Base-by-base conservation (phyloP, 2,888 invertebrate species). In the Drosophila mimica region DNA sequence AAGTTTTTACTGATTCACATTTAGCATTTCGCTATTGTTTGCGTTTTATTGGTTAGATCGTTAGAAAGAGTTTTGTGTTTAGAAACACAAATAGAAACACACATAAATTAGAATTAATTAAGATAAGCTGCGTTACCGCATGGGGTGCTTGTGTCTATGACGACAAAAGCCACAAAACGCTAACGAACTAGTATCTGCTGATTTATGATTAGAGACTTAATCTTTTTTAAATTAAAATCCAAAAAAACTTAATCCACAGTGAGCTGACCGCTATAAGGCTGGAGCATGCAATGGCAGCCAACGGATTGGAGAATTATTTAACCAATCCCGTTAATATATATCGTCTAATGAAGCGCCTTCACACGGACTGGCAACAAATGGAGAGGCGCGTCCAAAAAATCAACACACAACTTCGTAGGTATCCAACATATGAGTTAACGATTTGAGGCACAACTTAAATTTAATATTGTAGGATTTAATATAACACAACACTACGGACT, bases 261-360 rank as follows among this genome's bases (percentile, higher is more conserved):
- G 91, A 92, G 93, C 94, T 96, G 56, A 93, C 94, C 73, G 94
- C 95, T 77, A 97, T 97, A 91, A 95, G 95, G 91, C 94, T 93
- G 64, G 96, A 97, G 90, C 97, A 97, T 92, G 94, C 95, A 54
- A 95, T 95, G 89, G 97, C 97, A 0, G 95, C 95, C 87, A 94
- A 95, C 67, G 97, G 97, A 90, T 95, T 96, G 43, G 96, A 96
- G 57, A 95, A 95, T 82, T 98, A 98, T 91, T 94, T 98, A 78
- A 95, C 97, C 15, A 98, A 99, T 94, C 99, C 99, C 1, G 97
- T 99, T 79, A 99, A 98, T 93, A 98, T 98, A 3, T 99, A 97
- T 93, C 95, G 98, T 17, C 94, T 99, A 60, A 98, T 99, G 62
- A 99, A 99, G 94, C 95, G 98, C 85, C 94, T 99, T 82, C 97